phyloP scores from a whole-genome alignment of 2,113 vertebrate genomes.

The Rhea americana region DNA sequence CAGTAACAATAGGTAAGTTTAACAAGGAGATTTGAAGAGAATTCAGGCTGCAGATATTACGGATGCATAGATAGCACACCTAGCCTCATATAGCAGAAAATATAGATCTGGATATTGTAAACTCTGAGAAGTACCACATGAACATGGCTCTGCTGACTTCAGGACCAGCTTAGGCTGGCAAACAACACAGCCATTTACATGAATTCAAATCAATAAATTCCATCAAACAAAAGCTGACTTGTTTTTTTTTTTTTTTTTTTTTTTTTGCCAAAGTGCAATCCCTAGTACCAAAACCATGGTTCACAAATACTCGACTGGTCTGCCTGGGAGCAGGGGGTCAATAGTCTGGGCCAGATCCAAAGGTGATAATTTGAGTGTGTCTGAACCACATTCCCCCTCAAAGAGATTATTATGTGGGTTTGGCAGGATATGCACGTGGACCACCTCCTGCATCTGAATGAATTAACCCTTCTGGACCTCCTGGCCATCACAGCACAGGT shows the following conservation, averaged over 20 bases:
- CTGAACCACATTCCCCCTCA: not conserved
- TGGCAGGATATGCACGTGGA: not conserved
- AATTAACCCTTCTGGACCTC: not conserved
- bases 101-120: not conserved
- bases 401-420: not conserved
- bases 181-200: not conserved
- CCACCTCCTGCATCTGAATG: not conserved
- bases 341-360: not conserved
- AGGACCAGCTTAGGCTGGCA: not conserved
- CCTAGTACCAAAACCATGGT: not conserved
- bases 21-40: not conserved
- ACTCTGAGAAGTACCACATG: not conserved
- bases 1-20: not conserved
- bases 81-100: not conserved
- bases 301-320: not conserved
- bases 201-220: not conserved
- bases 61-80: not conserved
- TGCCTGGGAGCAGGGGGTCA: not conserved
- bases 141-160: not conserved
- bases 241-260: not conserved
- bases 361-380: not conserved
- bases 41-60: not conserved
- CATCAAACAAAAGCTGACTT: not conserved
- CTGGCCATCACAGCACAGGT: not conserved
- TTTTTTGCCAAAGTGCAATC: not conserved